A percentile compares a stretch with the other conserved stretches of the same genome.
These are phyloP conservation scores for Bemisia tabaci DNA, from an alignment of 1,140 invertebrate species.

Conservation along the genomic window DNA sequence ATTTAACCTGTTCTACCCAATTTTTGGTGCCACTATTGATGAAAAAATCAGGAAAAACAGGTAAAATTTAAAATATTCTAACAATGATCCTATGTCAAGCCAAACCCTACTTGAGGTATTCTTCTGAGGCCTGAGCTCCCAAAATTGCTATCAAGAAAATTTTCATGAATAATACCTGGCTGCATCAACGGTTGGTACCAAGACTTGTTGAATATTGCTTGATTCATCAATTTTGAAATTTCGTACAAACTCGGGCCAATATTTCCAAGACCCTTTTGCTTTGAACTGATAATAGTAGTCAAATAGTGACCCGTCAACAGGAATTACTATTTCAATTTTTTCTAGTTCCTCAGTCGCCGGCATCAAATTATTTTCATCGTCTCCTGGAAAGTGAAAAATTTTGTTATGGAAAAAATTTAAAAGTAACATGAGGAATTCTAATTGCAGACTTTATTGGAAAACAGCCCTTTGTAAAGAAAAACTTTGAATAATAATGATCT, in stretches of 20 bases:
- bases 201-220: conserved; percentile 54
- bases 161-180: conserved; percentile 65
- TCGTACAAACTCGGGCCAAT: conserved; percentile 50
- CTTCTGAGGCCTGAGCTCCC: too few species aligned
- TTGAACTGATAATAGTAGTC: conserved; percentile 65
- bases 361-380: conserved; percentile 43
- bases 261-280: conserved; percentile 63
- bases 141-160: too few species aligned
- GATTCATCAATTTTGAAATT: conserved; percentile 41
- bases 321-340: conserved; percentile 56
- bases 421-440: too few species aligned
- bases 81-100: too few species aligned
- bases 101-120: too few species aligned
- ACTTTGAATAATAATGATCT: too few species aligned
- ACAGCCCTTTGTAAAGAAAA: too few species aligned
- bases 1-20: too few species aligned
- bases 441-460: too few species aligned
- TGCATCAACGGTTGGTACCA: conserved; percentile 75
- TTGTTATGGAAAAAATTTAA: not conserved
- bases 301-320: conserved; percentile 54
- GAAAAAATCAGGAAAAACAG: too few species aligned
- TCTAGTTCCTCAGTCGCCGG: conserved; percentile 40
- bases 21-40: too few species aligned
- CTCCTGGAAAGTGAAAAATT: conserved; percentile 19
- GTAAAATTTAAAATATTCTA: too few species aligned